Percentiles rank a stretch among this genome's conserved stretches.
Conservation (phyloP, 2,888 invertebrate genomes). For the Lymantria monacha region DNA sequence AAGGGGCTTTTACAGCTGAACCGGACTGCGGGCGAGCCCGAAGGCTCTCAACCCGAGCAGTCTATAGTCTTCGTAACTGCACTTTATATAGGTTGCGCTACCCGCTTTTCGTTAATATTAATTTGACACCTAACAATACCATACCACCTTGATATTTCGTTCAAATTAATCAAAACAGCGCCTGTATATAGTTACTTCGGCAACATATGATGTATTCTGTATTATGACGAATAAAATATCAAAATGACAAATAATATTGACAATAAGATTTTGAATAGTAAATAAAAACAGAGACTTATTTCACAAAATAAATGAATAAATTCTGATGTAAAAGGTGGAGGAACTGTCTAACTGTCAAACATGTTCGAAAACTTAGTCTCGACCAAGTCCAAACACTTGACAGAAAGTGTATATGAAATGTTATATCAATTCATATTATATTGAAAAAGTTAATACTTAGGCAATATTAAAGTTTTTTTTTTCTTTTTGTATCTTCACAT, state of each 20-base stretch:
- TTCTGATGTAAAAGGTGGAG: neutral
- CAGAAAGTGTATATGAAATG: neutral
- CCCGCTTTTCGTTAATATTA: no score
- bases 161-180: no score
- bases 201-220: no score
- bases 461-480: neutral
- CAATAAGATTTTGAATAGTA: neutral
- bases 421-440: neutral
- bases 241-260: neutral
- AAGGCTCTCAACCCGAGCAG: no score
- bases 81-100: no score
- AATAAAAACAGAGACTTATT: neutral
- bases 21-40: no score
- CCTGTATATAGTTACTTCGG: no score
- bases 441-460: neutral
- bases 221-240: neutral
- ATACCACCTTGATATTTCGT: no score
- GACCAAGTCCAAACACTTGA: neutral
- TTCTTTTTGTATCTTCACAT: neutral
- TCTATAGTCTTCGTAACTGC: no score
- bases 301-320: neutral
- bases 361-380: constrained; percentile 1
- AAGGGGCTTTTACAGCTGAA: no score
- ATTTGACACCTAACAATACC: no score
- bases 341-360: constrained; percentile 35